A percentile compares a stretch with the other conserved stretches of the same genome.
Evolutionary conservation across 1,140 invertebrate genomes (phyloP).

Genomic region (Eurosta solidaginis): DNA sequence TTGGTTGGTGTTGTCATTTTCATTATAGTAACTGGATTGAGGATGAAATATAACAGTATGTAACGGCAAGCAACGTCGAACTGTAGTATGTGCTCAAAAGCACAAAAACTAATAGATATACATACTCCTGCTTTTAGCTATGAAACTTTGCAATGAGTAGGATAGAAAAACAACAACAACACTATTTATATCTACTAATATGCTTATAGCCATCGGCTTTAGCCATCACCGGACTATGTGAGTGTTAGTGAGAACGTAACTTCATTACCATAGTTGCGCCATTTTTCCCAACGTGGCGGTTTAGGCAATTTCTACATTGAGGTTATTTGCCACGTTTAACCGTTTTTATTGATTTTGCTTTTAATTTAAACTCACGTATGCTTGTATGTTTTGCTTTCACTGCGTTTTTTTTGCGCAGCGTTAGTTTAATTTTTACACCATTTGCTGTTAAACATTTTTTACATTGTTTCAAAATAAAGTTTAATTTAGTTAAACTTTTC

Average conservation of each 20-base stretch:
- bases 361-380: constrained; percentile 48
- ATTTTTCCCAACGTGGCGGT: constrained; percentile 34
- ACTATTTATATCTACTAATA: neutral
- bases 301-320: neutral
- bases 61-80: too few species aligned
- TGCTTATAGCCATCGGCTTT: neutral
- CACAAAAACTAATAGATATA: too few species aligned
- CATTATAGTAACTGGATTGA: neutral
- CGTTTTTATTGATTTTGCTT: constrained; percentile 42
- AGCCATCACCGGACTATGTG: neutral
- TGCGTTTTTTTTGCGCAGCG: neutral
- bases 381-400: neutral
- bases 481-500: constrained; percentile 60
- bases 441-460: neutral
- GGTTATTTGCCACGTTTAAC: neutral
- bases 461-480: constrained; percentile 48
- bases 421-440: constrained; percentile 2
- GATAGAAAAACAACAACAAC: neutral
- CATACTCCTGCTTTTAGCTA: too few species aligned
- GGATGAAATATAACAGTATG: neutral
- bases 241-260: constrained; percentile 50
- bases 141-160: too few species aligned
- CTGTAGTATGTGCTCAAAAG: too few species aligned
- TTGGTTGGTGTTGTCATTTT: neutral
- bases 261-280: constrained; percentile 51